Evolutionary conservation across 1,140 invertebrate species (phyloP), one percentile per base, ranked within the genome.

Genomic region (Drosophila parabipectinata): DNA sequence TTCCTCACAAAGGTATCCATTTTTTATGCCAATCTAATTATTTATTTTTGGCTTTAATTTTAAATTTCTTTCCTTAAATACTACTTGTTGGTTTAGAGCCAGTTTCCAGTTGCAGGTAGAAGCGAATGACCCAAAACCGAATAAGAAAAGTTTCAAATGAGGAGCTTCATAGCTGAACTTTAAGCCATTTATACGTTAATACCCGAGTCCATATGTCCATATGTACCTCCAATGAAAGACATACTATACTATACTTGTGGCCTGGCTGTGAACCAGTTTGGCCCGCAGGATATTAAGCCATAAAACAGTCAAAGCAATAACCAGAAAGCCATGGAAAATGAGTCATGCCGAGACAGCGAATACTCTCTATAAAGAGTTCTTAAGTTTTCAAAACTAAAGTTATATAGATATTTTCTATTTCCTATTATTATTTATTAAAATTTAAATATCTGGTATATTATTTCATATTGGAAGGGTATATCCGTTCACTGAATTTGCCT

Each of bases 251-350:
- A 18, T 18, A 18, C 18, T 57, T 12, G 8, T n/a, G 30, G 15
- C 28, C 62, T 67, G 51, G 34, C 39, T 67, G 15, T 85, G 81
- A 84, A 84, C 80, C 81, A 84, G 80, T 84, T 84, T 83, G 80
- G 34, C 45, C 81, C 63, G 72, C 81, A 84, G 80, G 80, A 84
- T 84, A 84, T 84, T 84, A 77, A 84, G 77, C 81, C 62, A 84
- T 84, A 80, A 84, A 80, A 66, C 63, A 66, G 52, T 77, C 76
- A 66, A 56, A 59, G 57, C 74, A 54, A 60, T 48, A 56, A 54
- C 76, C 53, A 73, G 60, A 58, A 48, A 68, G 39, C 4, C 61
- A 47, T 55, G 50, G 55, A 30, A 67, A 68, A 48, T 68, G 7
- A 72, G 52, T 54, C 51, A 45, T 54, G 41, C 21, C 28, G 55